Evolutionary conservation across 2,113 vertebrate genomes (phyloP).

Genomic region (Mormoops blainvillei): DNA sequence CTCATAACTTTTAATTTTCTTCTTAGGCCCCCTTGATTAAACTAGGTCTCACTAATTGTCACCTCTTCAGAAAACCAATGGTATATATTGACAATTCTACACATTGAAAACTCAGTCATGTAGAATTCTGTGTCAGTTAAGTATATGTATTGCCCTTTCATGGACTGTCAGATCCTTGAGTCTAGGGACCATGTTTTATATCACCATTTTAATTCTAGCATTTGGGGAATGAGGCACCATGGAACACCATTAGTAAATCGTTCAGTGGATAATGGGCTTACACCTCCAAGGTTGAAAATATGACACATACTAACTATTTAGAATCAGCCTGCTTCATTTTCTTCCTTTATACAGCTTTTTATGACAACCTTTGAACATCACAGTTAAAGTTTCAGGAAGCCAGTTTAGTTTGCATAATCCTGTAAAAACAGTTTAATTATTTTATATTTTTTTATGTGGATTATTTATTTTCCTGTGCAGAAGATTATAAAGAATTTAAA

Average conservation of each 20-base stretch:
- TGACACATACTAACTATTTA: neutral
- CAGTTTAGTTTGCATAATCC: neutral
- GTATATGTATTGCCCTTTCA: no score
- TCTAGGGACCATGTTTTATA: neutral
- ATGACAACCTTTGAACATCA: neutral
- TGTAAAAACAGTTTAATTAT: neutral
- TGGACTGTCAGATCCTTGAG: neutral
- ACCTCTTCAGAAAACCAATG: neutral
- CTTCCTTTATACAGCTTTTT: neutral
- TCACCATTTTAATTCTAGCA: neutral
- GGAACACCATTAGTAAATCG: slow-evolving; percentile 20
- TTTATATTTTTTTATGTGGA: neutral
- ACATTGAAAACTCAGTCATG: neutral
- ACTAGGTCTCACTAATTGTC: neutral
- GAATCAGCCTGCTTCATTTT: neutral
- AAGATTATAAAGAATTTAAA: neutral
- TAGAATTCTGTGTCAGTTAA: neutral
- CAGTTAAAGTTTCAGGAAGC: neutral
- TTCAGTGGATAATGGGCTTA: neutral
- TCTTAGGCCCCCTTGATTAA: neutral
- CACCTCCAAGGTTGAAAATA: neutral
- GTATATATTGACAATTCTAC: neutral
- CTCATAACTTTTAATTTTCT: neutral
- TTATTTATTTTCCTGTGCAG: neutral
- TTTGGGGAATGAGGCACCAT: neutral